Conservation (phyloP, 2,113 vertebrate genomes). For the Alaudala cheleensis region DNA sequence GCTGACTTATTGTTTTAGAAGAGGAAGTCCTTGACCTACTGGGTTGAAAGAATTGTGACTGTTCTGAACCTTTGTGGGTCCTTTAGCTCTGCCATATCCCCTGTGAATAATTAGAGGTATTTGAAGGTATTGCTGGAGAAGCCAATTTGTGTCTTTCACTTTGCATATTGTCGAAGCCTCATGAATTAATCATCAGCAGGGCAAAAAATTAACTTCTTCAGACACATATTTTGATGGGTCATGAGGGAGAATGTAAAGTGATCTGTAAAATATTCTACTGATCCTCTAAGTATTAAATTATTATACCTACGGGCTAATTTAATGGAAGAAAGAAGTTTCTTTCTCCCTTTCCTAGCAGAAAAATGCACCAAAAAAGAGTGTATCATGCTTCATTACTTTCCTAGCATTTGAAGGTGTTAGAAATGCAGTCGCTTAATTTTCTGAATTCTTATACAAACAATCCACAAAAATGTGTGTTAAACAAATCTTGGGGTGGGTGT, state of each 20-base stretch:
- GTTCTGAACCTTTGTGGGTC: conserved; percentile 78
- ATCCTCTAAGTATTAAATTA: conserved; percentile 82
- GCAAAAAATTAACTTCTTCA: conserved; percentile 83
- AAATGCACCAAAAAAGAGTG: conserved; percentile 1
- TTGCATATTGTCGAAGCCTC: conserved; percentile 83
- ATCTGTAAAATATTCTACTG: conserved; percentile 84
- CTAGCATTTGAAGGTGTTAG: neutral
- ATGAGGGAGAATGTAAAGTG: conserved; percentile 82
- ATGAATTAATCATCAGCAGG: conserved; percentile 84
- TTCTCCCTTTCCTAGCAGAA: conserved; percentile 27
- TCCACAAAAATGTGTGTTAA: conserved; percentile 9
- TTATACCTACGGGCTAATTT: conserved; percentile 81
- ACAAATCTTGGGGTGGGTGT: neutral
- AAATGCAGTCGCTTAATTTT: conserved; percentile 36
- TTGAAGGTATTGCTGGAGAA: conserved; percentile 81
- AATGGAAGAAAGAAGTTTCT: neutral
- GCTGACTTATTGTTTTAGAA: conserved; percentile 82
- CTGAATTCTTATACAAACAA: conserved; percentile 22
- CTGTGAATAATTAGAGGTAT: conserved; percentile 84
- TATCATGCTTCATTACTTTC: conserved; percentile 35
- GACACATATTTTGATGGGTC: conserved; percentile 82
- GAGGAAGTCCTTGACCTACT: conserved; percentile 81
- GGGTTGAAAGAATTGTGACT: conserved; percentile 79
- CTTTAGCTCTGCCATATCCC: conserved; percentile 77
- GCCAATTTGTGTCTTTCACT: conserved; percentile 85